Conservation (phyloP, 2,113 vertebrate species). For the Hyperopisus bebe region DNA sequence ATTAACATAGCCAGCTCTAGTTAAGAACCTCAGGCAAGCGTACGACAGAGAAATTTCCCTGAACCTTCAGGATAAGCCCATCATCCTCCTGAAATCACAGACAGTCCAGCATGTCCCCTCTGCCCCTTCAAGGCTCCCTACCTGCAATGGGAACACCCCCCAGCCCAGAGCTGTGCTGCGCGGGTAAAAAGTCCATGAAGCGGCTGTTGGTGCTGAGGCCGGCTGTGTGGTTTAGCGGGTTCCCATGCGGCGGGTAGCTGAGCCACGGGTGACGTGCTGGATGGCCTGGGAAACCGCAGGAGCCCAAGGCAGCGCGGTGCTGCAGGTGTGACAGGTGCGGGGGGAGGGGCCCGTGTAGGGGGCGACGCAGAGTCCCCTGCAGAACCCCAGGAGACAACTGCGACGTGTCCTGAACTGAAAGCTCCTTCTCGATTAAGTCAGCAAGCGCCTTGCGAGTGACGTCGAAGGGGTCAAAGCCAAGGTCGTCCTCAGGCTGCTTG, state of each 20-base stretch:
- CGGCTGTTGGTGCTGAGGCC: constrained; percentile 91
- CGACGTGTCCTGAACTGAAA: constrained; percentile 89
- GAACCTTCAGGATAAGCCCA: not conserved
- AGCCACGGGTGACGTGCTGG: constrained; percentile 92
- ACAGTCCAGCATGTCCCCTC: not conserved
- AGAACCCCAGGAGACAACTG: constrained; percentile 46
- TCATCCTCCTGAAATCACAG: not conserved
- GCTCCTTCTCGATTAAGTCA: constrained; percentile 98
- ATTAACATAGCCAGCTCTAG: not conserved
- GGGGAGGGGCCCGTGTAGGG: constrained; percentile 54
- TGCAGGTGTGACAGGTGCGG: constrained; percentile 87
- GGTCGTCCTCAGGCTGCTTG: constrained; percentile 95
- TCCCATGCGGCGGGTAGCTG: constrained; percentile 81
- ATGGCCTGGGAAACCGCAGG: constrained; percentile 88
- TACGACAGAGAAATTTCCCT: not conserved
- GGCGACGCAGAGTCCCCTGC: constrained; percentile 46
- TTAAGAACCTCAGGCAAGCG: not conserved
- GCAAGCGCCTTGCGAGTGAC: constrained; percentile 97
- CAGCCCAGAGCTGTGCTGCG: constrained; percentile 94
- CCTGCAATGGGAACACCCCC: constrained; percentile 98
- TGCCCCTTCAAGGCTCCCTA: constrained; percentile 50
- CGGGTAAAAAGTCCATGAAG: constrained; percentile 94
- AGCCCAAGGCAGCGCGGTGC: constrained; percentile 93
- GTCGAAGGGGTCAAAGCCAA: constrained; percentile 98
- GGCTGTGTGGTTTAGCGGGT: constrained; percentile 84